phyloP scores from a whole-genome alignment of 2,797 vertebrate genomes.

The Fistularia tabacaria region DNA sequence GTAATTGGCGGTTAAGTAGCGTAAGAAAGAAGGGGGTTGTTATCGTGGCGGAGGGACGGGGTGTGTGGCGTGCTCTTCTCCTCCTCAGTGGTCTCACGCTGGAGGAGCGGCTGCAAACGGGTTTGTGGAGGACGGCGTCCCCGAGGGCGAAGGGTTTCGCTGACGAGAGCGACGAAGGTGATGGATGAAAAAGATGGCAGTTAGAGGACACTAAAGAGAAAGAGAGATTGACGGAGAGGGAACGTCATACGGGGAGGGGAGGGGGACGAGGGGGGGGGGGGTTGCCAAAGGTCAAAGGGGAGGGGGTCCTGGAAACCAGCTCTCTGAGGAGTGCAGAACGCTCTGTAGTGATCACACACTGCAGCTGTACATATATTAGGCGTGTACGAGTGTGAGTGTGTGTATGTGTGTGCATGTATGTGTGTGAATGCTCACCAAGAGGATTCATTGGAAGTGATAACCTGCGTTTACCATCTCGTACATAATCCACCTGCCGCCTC shows the following conservation, averaged over 20 bases:
- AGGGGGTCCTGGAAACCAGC: no score
- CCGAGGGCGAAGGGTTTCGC: no score
- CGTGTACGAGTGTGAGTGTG: conserved; percentile 6
- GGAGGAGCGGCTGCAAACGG: no score
- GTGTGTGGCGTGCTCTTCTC: conserved; percentile 10
- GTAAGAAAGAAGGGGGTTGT: conserved; percentile 5
- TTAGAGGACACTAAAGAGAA: neutral
- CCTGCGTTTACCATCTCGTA: conserved; percentile 12
- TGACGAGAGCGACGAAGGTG: no score
- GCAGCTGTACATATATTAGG: conserved; percentile 19
- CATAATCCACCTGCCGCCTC: conserved; percentile 12
- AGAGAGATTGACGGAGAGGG: conserved; percentile 11
- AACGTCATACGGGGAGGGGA: neutral
- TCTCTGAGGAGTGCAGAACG: conserved; percentile 34
- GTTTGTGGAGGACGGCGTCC: no score
- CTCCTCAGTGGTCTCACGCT: no score
- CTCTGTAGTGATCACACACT: conserved; percentile 23
- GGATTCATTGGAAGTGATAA: conserved; percentile 14
- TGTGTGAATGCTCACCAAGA: conserved; percentile 22
- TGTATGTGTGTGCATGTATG: neutral
- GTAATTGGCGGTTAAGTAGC: conserved; percentile 25
- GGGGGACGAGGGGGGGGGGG: neutral
- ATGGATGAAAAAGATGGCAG: neutral
- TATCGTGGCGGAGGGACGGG: conserved; percentile 10
- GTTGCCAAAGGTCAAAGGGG: no score